These are phyloP conservation scores for Stenopsyche tienmushanensis DNA, from an alignment of 1,140 invertebrate genomes.

Conservation along the genomic window DNA sequence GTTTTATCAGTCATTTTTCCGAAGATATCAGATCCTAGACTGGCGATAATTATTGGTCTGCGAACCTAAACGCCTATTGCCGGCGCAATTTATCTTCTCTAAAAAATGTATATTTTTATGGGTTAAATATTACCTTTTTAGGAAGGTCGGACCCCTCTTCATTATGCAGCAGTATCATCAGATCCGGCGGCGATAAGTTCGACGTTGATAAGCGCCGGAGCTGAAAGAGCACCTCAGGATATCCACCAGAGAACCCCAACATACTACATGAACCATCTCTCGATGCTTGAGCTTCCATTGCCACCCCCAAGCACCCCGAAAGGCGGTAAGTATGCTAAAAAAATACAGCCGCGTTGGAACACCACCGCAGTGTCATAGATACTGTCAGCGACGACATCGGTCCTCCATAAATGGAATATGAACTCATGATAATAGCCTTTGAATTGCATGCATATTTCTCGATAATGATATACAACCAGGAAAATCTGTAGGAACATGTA, in stretches of 20 bases:
- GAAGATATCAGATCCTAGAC: neutral
- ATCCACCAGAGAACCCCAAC: slow-evolving; percentile 66
- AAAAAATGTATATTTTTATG: slow-evolving; percentile 1
- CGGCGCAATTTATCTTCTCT: no score
- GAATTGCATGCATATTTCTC: no score
- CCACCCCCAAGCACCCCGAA: slow-evolving; percentile 43
- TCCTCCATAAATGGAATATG: no score
- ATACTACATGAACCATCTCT: slow-evolving; percentile 65
- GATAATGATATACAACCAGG: no score
- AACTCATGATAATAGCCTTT: no score
- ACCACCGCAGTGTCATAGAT: neutral
- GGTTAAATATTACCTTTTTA: slow-evolving; percentile 44
- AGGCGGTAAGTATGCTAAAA: slow-evolving; percentile 30
- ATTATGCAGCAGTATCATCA: slow-evolving; percentile 73
- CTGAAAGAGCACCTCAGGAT: slow-evolving; percentile 66
- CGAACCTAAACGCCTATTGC: no score
- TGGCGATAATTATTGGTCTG: no score
- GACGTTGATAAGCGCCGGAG: slow-evolving; percentile 65
- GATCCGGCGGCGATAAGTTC: slow-evolving; percentile 65
- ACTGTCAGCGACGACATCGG: no score
- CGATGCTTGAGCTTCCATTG: slow-evolving; percentile 63
- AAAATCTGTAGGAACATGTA: no score
- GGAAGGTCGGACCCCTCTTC: slow-evolving; percentile 77
- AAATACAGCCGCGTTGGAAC: neutral
- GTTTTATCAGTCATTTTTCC: neutral